Conservation (phyloP, 2,113 vertebrate genomes). For the Corapipo altera region DNA sequence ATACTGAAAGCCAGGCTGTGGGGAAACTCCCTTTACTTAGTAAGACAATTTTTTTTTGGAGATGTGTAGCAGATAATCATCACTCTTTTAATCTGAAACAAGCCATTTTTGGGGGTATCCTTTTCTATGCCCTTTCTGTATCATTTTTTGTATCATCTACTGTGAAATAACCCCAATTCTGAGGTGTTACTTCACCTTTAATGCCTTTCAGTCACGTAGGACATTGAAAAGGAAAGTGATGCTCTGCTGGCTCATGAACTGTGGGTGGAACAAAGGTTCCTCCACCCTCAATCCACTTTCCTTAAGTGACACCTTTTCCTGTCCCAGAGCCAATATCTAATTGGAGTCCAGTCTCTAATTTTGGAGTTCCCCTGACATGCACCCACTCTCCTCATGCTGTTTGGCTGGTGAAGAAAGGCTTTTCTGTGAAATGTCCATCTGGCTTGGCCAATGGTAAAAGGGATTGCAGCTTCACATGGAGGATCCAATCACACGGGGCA, state of each 20-base stretch:
- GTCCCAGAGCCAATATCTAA: background rate
- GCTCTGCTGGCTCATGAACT: background rate
- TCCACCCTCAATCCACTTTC: background rate
- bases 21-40: background rate
- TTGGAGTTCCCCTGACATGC: background rate
- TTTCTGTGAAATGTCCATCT: background rate
- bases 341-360: background rate
- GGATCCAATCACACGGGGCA: background rate
- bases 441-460: background rate
- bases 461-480: background rate
- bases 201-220: background rate
- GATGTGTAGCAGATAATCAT: background rate
- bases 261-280: background rate
- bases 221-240: background rate
- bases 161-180: background rate
- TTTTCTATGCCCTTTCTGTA: background rate
- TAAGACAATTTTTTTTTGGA: background rate
- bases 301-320: constrained; percentile 2
- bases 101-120: background rate
- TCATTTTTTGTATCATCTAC: background rate
- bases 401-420: background rate
- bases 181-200: background rate
- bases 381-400: background rate
- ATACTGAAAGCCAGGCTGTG: background rate
- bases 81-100: background rate